phyloP scores from a whole-genome alignment of 2,888 invertebrate species.

The Lithosia quadra region DNA sequence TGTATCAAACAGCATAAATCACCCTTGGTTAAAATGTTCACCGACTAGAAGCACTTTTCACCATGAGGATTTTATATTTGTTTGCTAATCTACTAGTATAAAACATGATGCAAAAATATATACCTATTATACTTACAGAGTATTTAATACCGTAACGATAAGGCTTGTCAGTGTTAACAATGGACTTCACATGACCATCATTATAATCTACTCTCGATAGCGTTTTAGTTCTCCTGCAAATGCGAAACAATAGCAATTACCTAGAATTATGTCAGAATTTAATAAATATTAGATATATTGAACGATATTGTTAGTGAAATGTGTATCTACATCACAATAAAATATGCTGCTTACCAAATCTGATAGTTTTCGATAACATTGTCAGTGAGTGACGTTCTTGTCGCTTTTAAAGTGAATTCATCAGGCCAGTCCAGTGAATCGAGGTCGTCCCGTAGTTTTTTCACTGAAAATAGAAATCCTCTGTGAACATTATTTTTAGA shows the following conservation, averaged over 20 bases:
- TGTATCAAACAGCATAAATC: too few species aligned
- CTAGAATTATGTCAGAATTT: background rate
- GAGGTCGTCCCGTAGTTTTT: conserved; percentile 8
- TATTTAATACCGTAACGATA: conserved; percentile 44
- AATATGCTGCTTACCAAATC: conserved; percentile 61
- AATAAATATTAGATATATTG: background rate
- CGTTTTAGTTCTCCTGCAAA: conserved; percentile 56
- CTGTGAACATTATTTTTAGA: background rate
- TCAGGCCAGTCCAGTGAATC: conserved; percentile 60
- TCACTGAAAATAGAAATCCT: conserved; percentile 30
- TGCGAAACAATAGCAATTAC: background rate
- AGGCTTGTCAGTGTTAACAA: conserved; percentile 33
- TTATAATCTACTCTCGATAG: conserved; percentile 67
- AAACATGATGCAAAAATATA: too few species aligned
- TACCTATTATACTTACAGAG: conserved; percentile 42
- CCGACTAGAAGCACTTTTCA: too few species aligned
- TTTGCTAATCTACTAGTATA: too few species aligned
- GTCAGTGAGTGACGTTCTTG: conserved; percentile 61
- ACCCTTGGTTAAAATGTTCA: too few species aligned
- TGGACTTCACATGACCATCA: conserved; percentile 60
- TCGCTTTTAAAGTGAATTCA: conserved; percentile 59
- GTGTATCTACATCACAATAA: background rate
- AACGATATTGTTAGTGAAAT: background rate
- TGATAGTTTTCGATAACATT: conserved; percentile 62
- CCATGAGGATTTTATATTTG: too few species aligned